Base-by-base conservation (phyloP, 2,113 vertebrate species). In the Paramisgurnus dabryanus region DNA sequence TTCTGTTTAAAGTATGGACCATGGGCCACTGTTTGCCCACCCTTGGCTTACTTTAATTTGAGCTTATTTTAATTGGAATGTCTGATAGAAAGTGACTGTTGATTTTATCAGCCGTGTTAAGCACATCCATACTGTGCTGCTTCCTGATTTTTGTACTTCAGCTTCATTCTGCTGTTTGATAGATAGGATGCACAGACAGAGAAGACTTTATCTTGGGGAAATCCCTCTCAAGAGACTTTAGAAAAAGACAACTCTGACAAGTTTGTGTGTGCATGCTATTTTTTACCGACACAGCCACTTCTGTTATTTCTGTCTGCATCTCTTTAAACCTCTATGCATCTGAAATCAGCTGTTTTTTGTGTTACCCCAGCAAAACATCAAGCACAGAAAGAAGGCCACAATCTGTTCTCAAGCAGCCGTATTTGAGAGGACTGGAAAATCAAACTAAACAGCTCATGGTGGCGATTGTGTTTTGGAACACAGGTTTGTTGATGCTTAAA, bases 51-150 rank as follows among this genome's bases (percentile, higher is more conserved):
- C 27, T 2, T 2, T 34, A n/a, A 22, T 41, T 78, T 79, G 87
- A 82, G 81, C 78, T 76, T 69, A 85, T 87, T 90, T 90, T 86
- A 91, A 87, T 89, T 90, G 85, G 60, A 40, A 66, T 82, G 61
- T 53, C 53, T 60, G 87, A 86, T 82, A 86, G 82, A 76, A 90
- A 87, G 86, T 86, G 85, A 88, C 83, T 87, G 89, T 88, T 87
- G 89, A 89, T 79, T 89, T 1, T 12, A 50, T 50, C 17, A 7
- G 13, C 3, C 27, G 3, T 17, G 17, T 57, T 17, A n/a, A 17
- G 17, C 53, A 17, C 15, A 17, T 15, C 17, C 49, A 50, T 1
- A 50, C 49, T 53, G 12, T 53, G 4, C 50, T 53, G 50, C 50
- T 53, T 53, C 50, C 50, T 15, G 11, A 12, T 53, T 15, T 53